Evolutionary conservation across 2,113 vertebrate species (phyloP).

Genomic region (Ifrita kowaldi): DNA sequence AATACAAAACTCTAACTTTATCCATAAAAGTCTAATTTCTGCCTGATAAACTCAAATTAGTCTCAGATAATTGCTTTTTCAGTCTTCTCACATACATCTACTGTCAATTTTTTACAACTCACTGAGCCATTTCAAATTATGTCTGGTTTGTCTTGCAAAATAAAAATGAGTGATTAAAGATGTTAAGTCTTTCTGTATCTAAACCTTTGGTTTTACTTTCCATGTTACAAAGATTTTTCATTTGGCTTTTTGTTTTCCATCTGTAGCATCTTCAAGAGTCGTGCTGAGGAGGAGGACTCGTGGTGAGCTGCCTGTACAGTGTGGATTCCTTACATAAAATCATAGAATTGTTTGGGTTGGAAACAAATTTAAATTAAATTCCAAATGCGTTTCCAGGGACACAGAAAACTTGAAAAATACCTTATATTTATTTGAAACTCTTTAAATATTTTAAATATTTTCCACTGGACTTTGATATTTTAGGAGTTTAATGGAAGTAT

Average conservation of each 20-base stretch:
- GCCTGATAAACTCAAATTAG: conserved; percentile 63
- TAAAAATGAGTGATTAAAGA: conserved; percentile 42
- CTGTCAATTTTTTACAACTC: conserved; percentile 57
- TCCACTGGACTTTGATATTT: neutral
- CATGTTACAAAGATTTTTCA: neutral
- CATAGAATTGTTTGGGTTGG: neutral
- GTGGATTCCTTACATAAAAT: neutral
- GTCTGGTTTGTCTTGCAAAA: conserved; percentile 47
- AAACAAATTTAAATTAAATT: neutral
- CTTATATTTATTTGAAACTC: neutral
- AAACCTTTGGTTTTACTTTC: neutral
- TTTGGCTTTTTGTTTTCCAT: neutral
- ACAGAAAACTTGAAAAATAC: neutral
- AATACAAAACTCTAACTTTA: conserved; percentile 18
- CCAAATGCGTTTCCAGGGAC: neutral
- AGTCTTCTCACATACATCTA: conserved; percentile 37
- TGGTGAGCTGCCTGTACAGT: neutral
- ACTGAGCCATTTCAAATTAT: conserved; percentile 48
- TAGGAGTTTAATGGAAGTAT: neutral
- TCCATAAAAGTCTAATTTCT: conserved; percentile 47
- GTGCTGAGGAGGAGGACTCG: neutral
- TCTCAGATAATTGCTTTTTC: conserved; percentile 62
- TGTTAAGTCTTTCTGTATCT: neutral
- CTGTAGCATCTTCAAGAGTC: neutral
- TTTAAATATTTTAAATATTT: neutral